Conservation (phyloP, 2,888 invertebrate species). For the Eristalis arbustorum region DNA sequence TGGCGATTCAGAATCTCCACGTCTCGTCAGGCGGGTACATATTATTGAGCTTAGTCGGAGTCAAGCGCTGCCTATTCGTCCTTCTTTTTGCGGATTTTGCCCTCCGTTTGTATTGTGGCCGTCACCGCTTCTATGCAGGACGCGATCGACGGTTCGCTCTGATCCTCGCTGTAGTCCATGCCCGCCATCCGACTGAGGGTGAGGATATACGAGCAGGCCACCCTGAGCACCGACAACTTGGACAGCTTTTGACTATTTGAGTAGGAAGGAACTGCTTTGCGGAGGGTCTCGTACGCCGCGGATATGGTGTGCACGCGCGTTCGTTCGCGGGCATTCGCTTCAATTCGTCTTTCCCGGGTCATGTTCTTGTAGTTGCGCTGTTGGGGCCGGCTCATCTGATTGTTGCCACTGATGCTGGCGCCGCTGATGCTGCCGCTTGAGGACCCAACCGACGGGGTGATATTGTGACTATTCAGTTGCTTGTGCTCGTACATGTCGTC, state of each 20-base stretch:
- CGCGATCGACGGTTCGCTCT: slow-evolving; percentile 84
- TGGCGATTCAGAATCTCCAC: slow-evolving; percentile 16
- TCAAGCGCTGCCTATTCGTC: slow-evolving; percentile 82
- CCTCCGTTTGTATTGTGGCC: slow-evolving; percentile 95
- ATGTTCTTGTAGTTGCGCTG: slow-evolving; percentile 97
- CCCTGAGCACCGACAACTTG: slow-evolving; percentile 94
- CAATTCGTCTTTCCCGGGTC: slow-evolving; percentile 94
- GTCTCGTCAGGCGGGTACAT: slow-evolving; percentile 52
- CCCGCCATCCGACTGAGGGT: slow-evolving; percentile 90
- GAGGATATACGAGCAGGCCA: slow-evolving; percentile 96
- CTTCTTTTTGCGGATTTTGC: slow-evolving; percentile 92
- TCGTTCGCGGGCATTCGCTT: slow-evolving; percentile 95
- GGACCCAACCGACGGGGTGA: slow-evolving; percentile 66
- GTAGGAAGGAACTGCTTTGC: slow-evolving; percentile 92
- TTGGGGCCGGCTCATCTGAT: slow-evolving; percentile 81
- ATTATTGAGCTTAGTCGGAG: background rate
- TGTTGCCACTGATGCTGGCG: slow-evolving; percentile 58
- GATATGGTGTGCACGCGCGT: slow-evolving; percentile 97
- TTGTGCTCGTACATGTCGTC: slow-evolving; percentile 55
- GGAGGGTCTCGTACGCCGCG: slow-evolving; percentile 94
- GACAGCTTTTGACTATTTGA: slow-evolving; percentile 96
- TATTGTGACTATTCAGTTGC: slow-evolving; percentile 53
- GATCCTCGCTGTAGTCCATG: slow-evolving; percentile 84
- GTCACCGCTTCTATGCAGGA: slow-evolving; percentile 93
- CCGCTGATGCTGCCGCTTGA: slow-evolving; percentile 68